Base-by-base conservation (phyloP, 2,888 invertebrate genomes). In the Magallana nippona region DNA sequence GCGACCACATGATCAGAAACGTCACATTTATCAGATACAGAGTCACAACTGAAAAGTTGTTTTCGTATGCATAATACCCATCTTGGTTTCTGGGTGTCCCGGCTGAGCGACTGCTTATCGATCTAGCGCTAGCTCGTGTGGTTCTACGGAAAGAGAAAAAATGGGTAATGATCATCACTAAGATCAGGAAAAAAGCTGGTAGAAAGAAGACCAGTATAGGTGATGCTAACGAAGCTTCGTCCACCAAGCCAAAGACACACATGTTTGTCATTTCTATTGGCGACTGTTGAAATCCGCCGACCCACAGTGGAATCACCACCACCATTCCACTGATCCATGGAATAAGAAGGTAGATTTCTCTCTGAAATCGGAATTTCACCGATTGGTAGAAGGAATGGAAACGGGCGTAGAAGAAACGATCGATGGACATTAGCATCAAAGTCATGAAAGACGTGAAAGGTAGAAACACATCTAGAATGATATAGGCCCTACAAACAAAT, bases 1-100 rank as follows among this genome's bases (percentile, higher is more conserved):
- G 83, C n/a, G 80, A 79, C 83, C 83, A 83, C 71, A 83, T 57
- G 17, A 71, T 71, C 71, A 83, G 27, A 71, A 83, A 83, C 22
- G 71, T 56, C 56, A 62, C 55, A 32, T 62, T 77, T 1, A 80
- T 77, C 1, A 83, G 58, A 83, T 77, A 83, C 10, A 83, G 55
- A 2, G 80, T 83, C 15, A 62, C 80, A 5, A 80, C 55, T 2
- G 83, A 80, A 22, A 79, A 80, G n/a, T 63, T 56, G 32, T 71
- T 57, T 55, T 83, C 62, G 55, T 80, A 71, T 17, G 32, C 63
- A 55, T 71, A 80, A 27, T 55, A 62, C 10, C 19, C 44, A 2
- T 80, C 27, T 11, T 32, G 32, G 2, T 17, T 13, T 8, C 57
- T 3, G 11, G 78, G 60, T 10, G n/a, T 27, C 10, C 78, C 55